Evolutionary conservation across 2,888 invertebrate species (phyloP).

Genomic region (Neria commutata): DNA sequence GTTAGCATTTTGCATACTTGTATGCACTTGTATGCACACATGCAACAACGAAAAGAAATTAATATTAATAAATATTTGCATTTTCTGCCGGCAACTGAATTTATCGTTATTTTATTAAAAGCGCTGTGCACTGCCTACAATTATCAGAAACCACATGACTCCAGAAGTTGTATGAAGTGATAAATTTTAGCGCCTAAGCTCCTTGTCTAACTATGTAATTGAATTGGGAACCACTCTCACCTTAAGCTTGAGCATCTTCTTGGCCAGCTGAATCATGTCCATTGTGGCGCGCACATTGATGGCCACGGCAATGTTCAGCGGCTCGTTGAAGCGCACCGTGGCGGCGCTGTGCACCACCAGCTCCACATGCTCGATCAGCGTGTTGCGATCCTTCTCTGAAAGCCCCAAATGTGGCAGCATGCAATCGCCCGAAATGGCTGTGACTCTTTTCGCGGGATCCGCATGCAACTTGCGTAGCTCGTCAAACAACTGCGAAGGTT

Average conservation of each 20-base stretch:
- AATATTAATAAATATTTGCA: too few relatives aligned
- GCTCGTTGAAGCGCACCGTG: slow-evolving; percentile 80
- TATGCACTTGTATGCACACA: too few relatives aligned
- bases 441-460: slow-evolving; percentile 49
- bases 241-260: slow-evolving; percentile 68
- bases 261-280: slow-evolving; percentile 69
- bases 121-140: too few relatives aligned
- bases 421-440: slow-evolving; percentile 60
- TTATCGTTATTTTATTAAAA: too few relatives aligned
- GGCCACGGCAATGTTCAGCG: slow-evolving; percentile 69
- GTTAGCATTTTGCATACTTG: too few relatives aligned
- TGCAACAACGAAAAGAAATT: too few relatives aligned
- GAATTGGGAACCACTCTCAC: slow-evolving; percentile 52
- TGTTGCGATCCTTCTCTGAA: slow-evolving; percentile 49
- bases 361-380: slow-evolving; percentile 58
- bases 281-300: slow-evolving; percentile 74
- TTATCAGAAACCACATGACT: too few relatives aligned
- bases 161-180: too few relatives aligned
- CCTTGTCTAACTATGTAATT: too few relatives aligned
- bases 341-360: slow-evolving; percentile 88
- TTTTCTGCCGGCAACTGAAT: too few relatives aligned
- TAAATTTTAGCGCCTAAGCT: too few relatives aligned
- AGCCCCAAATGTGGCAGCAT: slow-evolving; percentile 56
- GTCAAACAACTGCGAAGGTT: slow-evolving; percentile 38
- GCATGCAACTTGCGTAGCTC: slow-evolving; percentile 40